Conservation (phyloP, 2,113 vertebrate genomes). For the Formicarius rufipectus region DNA sequence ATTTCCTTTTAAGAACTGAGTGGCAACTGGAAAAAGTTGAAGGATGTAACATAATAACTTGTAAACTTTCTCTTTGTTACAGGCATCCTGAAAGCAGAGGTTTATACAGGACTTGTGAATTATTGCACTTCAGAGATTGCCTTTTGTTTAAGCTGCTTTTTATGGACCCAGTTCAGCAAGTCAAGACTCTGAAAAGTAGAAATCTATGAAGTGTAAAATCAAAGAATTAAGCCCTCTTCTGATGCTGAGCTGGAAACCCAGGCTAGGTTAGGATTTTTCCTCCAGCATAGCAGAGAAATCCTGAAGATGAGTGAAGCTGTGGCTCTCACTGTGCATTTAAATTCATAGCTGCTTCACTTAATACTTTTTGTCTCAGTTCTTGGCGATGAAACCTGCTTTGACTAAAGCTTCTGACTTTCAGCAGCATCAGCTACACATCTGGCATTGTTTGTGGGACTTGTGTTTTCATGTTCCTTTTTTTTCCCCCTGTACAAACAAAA, state of each 20-base stretch:
- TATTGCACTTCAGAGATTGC: neutral
- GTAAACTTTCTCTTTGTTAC: neutral
- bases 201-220: neutral
- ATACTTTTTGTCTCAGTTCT: neutral
- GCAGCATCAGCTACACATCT: neutral
- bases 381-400: neutral
- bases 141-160: neutral
- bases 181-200: neutral
- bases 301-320: neutral
- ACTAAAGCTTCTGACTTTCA: neutral
- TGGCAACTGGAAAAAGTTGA: constrained; percentile 4
- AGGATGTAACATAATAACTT: constrained; percentile 15
- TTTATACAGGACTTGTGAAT: neutral
- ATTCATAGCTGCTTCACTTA: neutral
- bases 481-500: neutral
- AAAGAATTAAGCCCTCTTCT: neutral
- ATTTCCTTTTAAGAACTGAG: neutral
- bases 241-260: neutral
- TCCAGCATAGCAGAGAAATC: neutral
- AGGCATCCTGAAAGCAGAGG: constrained; percentile 1
- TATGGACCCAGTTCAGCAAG: neutral
- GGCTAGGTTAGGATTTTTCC: neutral
- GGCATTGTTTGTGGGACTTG: neutral
- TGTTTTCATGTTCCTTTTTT: neutral
- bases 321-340: neutral